Evolutionary conservation across 2,888 invertebrate genomes (phyloP).

Genomic region (Ectemnius cavifrons): DNA sequence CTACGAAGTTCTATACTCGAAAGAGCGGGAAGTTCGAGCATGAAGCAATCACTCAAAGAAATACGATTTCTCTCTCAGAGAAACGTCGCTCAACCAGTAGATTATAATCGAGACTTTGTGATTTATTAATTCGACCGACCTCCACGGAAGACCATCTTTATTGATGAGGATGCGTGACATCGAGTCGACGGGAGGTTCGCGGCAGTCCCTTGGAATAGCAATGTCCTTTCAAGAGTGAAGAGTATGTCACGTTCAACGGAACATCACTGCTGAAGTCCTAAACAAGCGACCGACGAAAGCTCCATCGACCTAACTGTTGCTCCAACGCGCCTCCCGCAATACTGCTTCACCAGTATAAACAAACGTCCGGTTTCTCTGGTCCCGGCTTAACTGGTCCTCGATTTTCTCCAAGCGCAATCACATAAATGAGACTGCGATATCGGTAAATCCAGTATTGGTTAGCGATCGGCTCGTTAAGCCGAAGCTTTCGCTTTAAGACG

Average conservation of each 20-base stretch:
- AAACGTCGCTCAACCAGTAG: no score
- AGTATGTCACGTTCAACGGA: background rate
- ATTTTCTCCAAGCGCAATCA: background rate
- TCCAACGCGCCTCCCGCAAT: background rate
- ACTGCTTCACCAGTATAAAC: background rate
- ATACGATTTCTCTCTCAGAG: no score
- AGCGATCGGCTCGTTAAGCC: background rate
- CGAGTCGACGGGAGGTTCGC: background rate
- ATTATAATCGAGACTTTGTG: background rate
- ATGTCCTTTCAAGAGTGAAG: background rate
- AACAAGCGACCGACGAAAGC: background rate
- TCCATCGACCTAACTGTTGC: background rate
- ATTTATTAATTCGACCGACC: slow-evolving; percentile 4
- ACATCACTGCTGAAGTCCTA: background rate
- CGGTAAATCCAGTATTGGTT: background rate
- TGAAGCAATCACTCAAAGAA: no score
- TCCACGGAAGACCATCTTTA: background rate
- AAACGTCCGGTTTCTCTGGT: background rate
- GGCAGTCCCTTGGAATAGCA: background rate
- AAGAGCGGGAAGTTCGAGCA: no score
- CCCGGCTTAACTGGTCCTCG: background rate
- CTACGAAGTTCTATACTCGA: no score
- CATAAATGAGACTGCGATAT: background rate
- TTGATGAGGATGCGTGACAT: slow-evolving; percentile 5
- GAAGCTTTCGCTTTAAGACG: background rate